Percentiles rank a stretch among this genome's conserved stretches.
Evolutionary conservation across 37 sponge, comb jelly and placozoan genomes (phyloP).

Genomic region (Agelas oroides): DNA sequence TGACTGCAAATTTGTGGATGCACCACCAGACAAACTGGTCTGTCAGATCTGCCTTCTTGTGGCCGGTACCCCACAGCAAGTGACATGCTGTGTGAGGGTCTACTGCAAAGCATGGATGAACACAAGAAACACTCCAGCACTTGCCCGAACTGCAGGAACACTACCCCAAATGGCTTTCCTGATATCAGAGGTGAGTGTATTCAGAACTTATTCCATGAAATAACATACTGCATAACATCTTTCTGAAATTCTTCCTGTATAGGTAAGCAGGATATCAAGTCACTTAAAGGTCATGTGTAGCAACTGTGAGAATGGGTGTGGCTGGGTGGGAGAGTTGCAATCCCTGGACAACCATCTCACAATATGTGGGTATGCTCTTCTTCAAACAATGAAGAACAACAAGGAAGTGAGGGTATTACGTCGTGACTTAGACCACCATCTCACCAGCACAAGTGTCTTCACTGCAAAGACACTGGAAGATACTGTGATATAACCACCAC

Average conservation of each 20-base stretch:
- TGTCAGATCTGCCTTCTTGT: constrained; percentile 27
- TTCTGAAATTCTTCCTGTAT: too few relatives aligned
- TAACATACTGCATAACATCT: too few relatives aligned
- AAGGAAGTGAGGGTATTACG: background rate
- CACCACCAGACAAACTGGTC: constrained; percentile 9
- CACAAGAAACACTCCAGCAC: background rate
- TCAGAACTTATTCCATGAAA: too few relatives aligned
- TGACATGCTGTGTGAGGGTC: constrained; percentile 29
- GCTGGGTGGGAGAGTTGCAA: constrained; percentile 41
- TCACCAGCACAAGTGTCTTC: constrained; percentile 36
- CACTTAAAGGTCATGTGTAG: too few relatives aligned
- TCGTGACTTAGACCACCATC: constrained; percentile 21
- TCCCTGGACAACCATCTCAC: background rate
- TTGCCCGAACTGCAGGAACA: constrained; percentile 31
- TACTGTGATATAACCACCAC: constrained; percentile 16
- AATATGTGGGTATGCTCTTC: constrained; percentile 3
- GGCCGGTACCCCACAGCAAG: constrained; percentile 22
- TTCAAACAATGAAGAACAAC: constrained; percentile 26
- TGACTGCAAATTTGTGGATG: constrained; percentile 20
- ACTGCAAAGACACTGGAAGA: constrained; percentile 34
- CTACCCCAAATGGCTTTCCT: too few relatives aligned
- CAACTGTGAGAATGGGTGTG: constrained; percentile 24
- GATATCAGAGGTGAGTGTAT: too few relatives aligned
- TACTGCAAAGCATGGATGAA: constrained; percentile 19
- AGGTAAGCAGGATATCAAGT: too few relatives aligned